Conservation (phyloP, 2,113 vertebrate genomes). For the Oryzias curvinotus region DNA sequence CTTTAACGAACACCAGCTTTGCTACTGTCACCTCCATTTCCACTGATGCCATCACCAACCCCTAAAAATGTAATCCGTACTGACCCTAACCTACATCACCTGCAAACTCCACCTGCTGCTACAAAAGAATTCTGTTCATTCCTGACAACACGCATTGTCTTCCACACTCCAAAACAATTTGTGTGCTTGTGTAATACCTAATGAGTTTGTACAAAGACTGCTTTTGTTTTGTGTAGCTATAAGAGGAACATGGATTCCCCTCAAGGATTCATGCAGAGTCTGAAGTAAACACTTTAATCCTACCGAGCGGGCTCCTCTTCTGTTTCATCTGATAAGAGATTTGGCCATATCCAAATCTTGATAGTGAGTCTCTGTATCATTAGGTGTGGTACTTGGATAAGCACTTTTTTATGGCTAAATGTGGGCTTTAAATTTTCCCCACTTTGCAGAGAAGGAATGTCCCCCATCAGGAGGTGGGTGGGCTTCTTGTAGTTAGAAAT, state of each 20-base stretch:
- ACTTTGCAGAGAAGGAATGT: slow-evolving; percentile 55
- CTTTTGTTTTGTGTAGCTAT: slow-evolving; percentile 53
- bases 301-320: slow-evolving; percentile 39
- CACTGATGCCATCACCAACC: no score
- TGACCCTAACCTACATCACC: no score
- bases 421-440: slow-evolving; percentile 13
- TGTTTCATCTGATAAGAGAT: slow-evolving; percentile 55
- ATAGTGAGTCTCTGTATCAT: slow-evolving; percentile 21
- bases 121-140: no score
- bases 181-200: slow-evolving; percentile 50
- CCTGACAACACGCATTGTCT: slow-evolving; percentile 22
- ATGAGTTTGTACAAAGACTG: slow-evolving; percentile 51
- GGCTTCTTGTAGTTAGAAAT: slow-evolving; percentile 67
- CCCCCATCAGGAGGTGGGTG: slow-evolving; percentile 64
- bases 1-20: no score
- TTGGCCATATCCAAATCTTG: slow-evolving; percentile 48
- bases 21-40: no score
- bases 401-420: slow-evolving; percentile 1
- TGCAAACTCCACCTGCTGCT: no score
- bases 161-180: slow-evolving; percentile 54
- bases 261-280: slow-evolving; percentile 40
- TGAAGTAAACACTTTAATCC: slow-evolving; percentile 64
- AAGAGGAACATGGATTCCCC: slow-evolving; percentile 39
- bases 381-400: slow-evolving; percentile 5
- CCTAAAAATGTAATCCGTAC: no score